A percentile compares a stretch with the other conserved stretches of the same genome.
Evolutionary conservation across 1,140 invertebrate species (phyloP).

Genomic region (Euura saliciscinereae): DNA sequence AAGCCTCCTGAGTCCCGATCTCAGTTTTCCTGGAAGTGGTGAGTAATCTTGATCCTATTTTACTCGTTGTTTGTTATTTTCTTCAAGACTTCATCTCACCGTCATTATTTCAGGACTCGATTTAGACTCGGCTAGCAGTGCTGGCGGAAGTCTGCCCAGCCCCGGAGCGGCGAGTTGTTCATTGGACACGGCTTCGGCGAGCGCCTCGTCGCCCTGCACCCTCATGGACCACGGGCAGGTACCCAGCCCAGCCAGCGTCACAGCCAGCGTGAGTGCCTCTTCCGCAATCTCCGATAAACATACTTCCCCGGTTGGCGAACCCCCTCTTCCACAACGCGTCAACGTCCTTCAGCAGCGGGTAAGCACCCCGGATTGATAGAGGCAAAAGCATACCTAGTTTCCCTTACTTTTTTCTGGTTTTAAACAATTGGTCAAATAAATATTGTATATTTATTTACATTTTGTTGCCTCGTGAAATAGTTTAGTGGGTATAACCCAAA

Average conservation of each 20-base stretch:
- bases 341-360: constrained; percentile 85
- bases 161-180: constrained; percentile 73
- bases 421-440: too few species aligned
- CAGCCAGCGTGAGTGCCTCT: constrained; percentile 62
- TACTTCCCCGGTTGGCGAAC: constrained; percentile 54
- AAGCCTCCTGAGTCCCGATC: constrained; percentile 68
- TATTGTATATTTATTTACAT: too few species aligned
- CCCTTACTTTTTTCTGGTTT: background rate
- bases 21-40: constrained; percentile 71
- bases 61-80: background rate
- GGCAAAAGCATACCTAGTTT: constrained; percentile 47
- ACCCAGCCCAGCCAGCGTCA: constrained; percentile 69
- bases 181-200: constrained; percentile 66
- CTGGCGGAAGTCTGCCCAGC: constrained; percentile 75
- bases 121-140: constrained; percentile 76
- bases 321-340: constrained; percentile 65
- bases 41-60: constrained; percentile 13
- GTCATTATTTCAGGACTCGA: constrained; percentile 60
- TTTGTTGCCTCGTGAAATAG: too few species aligned
- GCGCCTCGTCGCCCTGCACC: constrained; percentile 63
- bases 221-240: constrained; percentile 57
- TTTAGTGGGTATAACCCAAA: too few species aligned
- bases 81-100: background rate
- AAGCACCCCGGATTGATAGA: constrained; percentile 63
- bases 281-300: constrained; percentile 40